These are phyloP conservation scores for Sebastes matsubarae DNA, from an alignment of 2,797 vertebrate species.

Conservation along the genomic window DNA sequence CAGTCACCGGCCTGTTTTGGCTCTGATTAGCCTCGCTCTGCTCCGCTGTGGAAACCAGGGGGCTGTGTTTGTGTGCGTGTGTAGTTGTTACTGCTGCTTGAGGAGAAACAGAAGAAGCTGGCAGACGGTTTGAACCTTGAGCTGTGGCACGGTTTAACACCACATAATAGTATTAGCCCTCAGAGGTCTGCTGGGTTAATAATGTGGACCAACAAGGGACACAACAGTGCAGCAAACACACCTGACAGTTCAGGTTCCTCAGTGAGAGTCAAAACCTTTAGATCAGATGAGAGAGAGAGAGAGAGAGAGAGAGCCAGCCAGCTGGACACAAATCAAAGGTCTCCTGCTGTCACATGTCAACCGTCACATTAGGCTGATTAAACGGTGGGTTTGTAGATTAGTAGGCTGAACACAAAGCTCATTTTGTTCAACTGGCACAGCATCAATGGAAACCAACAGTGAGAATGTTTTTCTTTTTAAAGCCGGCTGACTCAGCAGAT, in stretches of 20 bases:
- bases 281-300: not conserved
- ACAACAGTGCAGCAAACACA: not conserved
- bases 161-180: conserved; percentile 44
- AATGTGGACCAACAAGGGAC: conserved; percentile 2
- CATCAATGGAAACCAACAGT: not conserved
- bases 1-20: conserved; percentile 18
- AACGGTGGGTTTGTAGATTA: not conserved
- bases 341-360: not conserved
- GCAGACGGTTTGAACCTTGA: conserved; percentile 31
- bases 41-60: conserved; percentile 7
- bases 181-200: conserved; percentile 34
- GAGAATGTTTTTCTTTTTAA: not conserved
- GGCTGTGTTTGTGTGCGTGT: not conserved
- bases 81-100: not conserved
- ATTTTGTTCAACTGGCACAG: not conserved
- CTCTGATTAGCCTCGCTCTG: conserved; percentile 35
- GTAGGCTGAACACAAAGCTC: not conserved
- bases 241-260: not conserved
- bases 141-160: conserved; percentile 11
- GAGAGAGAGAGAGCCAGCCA: not conserved
- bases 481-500: not conserved
- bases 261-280: not conserved
- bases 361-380: not conserved
- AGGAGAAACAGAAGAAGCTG: conserved; percentile 41
- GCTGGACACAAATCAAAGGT: not conserved